Evolutionary conservation across 2,888 invertebrate species (phyloP).

Genomic region (Bombylius major): DNA sequence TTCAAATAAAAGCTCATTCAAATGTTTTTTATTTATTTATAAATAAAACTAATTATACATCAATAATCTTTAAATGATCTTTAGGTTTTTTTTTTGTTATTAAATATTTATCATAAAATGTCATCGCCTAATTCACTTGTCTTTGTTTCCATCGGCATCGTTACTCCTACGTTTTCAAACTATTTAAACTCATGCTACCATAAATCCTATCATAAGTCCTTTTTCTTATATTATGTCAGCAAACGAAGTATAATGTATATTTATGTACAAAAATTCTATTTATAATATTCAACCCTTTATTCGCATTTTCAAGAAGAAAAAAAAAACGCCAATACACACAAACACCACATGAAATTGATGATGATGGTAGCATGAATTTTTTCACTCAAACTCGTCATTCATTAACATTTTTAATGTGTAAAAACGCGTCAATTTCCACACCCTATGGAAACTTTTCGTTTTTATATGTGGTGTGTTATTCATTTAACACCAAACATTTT

Average conservation of each 20-base stretch:
- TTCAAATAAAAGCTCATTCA: no score
- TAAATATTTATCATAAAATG: constrained; percentile 6
- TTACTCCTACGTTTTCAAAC: neutral
- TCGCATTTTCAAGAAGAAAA: no score
- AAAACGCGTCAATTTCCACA: neutral
- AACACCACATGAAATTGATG: no score
- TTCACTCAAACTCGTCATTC: neutral
- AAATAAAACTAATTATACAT: no score
- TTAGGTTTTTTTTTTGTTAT: neutral
- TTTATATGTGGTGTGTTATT: neutral
- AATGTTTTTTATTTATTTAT: no score
- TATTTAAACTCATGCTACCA: neutral
- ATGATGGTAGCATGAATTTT: no score
- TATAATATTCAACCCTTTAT: no score
- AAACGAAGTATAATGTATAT: no score
- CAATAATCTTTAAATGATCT: no score
- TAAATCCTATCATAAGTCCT: constrained; percentile 6
- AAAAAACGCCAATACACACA: no score
- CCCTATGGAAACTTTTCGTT: neutral
- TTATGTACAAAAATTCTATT: no score
- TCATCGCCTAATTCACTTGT: neutral
- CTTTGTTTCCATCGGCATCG: no score
- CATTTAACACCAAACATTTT: constrained; percentile 13
- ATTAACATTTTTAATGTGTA: neutral
- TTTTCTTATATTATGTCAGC: neutral